Percentiles rank a stretch among this genome's conserved stretches.
Evolutionary conservation across 2,113 vertebrate species (phyloP).

Genomic region (Dunckerocampus dactyliophorus): DNA sequence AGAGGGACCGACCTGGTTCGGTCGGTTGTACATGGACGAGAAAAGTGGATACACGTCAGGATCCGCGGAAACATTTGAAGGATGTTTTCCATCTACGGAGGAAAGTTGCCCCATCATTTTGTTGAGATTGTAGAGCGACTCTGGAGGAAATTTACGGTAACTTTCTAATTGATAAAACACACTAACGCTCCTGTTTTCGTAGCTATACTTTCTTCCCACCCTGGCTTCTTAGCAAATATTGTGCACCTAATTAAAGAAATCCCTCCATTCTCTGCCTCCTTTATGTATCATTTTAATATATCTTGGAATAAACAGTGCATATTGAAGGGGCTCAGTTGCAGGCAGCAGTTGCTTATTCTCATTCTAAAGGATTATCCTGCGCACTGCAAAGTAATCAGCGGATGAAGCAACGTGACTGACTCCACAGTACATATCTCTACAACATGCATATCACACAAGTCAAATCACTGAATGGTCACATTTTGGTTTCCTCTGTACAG

Average conservation of each 20-base stretch:
- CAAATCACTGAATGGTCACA: not conserved
- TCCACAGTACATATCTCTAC: slow-evolving; percentile 62
- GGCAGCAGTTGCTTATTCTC: slow-evolving; percentile 63
- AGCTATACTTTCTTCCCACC: not conserved
- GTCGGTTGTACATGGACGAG: slow-evolving; percentile 4
- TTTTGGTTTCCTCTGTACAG: slow-evolving; percentile 14
- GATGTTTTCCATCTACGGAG: not conserved
- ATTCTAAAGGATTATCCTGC: slow-evolving; percentile 65
- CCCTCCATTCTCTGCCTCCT: not conserved
- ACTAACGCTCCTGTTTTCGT: not conserved
- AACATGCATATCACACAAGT: slow-evolving; percentile 30
- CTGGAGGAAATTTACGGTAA: not conserved
- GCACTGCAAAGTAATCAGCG: slow-evolving; percentile 63
- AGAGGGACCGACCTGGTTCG: slow-evolving; percentile 50
- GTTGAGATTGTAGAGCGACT: not conserved
- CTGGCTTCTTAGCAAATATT: not conserved
- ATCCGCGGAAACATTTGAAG: slow-evolving; percentile 14
- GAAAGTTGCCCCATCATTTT: slow-evolving; percentile 27
- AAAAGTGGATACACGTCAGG: slow-evolving; percentile 15
- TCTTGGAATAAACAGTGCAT: not conserved
- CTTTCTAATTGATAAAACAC: not conserved
- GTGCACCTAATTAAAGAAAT: not conserved
- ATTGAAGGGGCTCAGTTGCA: slow-evolving; percentile 49
- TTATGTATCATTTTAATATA: not conserved
- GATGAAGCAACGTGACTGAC: slow-evolving; percentile 66